A percentile compares a stretch with the other conserved stretches of the same genome.
Evolutionary conservation across 2,888 invertebrate genomes (phyloP).

Genomic region (Rhingia campestris): DNA sequence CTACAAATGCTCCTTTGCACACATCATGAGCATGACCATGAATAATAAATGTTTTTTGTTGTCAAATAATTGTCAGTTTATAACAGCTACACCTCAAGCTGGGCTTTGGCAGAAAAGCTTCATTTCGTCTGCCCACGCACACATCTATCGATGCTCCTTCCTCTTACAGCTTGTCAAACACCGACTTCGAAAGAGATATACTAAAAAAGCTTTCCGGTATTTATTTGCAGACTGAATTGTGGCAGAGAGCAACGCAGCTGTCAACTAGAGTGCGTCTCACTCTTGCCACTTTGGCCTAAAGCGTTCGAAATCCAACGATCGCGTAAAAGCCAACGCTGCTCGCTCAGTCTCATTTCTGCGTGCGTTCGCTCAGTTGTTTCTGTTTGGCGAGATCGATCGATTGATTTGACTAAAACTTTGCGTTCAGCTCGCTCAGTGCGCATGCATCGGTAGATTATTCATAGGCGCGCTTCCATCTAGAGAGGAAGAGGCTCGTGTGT

Average conservation of each 20-base stretch:
- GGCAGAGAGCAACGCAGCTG: constrained; percentile 40
- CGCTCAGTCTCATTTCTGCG: constrained; percentile 67
- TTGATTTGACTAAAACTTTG: constrained; percentile 57
- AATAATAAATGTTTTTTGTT: constrained; percentile 45
- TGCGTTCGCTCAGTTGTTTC: constrained; percentile 60
- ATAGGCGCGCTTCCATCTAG: constrained; percentile 82
- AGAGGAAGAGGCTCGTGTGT: constrained; percentile 78
- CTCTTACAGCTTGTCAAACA: not conserved
- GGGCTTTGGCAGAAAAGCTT: constrained; percentile 44
- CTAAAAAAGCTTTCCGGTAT: constrained; percentile 16
- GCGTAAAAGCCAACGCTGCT: constrained; percentile 26
- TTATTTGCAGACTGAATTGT: constrained; percentile 42
- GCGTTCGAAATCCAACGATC: constrained; percentile 14
- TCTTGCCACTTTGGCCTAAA: constrained; percentile 5
- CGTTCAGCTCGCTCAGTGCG: constrained; percentile 69
- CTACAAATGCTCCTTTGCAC: constrained; percentile 31
- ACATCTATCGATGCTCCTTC: constrained; percentile 21
- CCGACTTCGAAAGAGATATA: constrained; percentile 31
- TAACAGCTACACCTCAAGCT: constrained; percentile 34
- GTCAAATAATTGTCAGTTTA: constrained; percentile 19
- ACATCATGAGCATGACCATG: constrained; percentile 8
- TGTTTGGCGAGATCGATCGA: constrained; percentile 51
- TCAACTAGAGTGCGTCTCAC: constrained; percentile 33
- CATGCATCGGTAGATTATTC: constrained; percentile 79
- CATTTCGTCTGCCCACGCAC: constrained; percentile 58